Evolutionary conservation across 2,113 vertebrate genomes (phyloP).

Genomic region (Tenebrosternarchus preto): DNA sequence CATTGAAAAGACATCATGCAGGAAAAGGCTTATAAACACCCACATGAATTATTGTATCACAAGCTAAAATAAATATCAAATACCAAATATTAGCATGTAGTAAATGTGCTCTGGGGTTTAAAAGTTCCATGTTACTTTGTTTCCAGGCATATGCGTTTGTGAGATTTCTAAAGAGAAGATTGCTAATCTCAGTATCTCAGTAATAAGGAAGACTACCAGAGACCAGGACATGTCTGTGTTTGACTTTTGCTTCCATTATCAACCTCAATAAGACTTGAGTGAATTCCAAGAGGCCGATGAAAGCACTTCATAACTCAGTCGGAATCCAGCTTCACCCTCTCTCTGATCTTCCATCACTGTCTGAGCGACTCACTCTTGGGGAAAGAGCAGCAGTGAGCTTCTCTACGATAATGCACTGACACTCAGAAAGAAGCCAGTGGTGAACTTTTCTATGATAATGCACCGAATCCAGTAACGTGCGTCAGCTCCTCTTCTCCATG

Average conservation of each 20-base stretch:
- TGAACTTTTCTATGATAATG: slow-evolving; percentile 20
- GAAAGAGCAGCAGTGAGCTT: not conserved
- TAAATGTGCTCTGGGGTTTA: not conserved
- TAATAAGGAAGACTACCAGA: slow-evolving; percentile 12
- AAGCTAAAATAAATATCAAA: not conserved
- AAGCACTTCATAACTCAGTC: slow-evolving; percentile 57
- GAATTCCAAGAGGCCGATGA: slow-evolving; percentile 60
- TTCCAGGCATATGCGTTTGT: not conserved
- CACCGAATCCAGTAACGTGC: slow-evolving; percentile 24
- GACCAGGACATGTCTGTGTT: slow-evolving; percentile 17
- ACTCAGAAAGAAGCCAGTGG: not conserved
- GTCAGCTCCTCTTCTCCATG: slow-evolving; percentile 17
- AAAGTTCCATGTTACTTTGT: not conserved
- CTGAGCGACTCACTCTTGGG: slow-evolving; percentile 18
- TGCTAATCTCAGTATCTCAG: slow-evolving; percentile 14
- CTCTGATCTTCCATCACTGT: slow-evolving; percentile 33
- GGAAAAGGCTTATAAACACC: not conserved
- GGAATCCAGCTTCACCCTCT: slow-evolving; percentile 24
- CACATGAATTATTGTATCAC: not conserved
- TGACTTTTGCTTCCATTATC: slow-evolving; percentile 33
- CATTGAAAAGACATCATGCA: too few species aligned
- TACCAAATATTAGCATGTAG: not conserved
- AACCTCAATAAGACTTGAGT: slow-evolving; percentile 58
- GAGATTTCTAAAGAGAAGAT: not conserved
- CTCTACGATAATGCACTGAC: slow-evolving; percentile 30